phyloP scores from a whole-genome alignment of 1,140 invertebrate species.

The Lordiphosa collinella region DNA sequence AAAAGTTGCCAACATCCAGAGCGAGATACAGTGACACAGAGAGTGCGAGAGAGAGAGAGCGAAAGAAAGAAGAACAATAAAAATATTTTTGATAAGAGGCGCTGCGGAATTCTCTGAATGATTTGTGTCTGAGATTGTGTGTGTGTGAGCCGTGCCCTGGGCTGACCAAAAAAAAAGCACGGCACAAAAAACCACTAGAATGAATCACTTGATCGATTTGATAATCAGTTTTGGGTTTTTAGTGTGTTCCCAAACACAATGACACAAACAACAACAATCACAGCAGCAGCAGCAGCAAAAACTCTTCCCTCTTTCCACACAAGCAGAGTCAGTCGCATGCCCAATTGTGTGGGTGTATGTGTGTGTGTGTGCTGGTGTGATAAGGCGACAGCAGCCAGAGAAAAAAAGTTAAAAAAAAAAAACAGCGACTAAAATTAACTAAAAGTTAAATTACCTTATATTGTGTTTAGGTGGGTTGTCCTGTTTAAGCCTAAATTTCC shows the following conservation, averaged over 20 bases:
- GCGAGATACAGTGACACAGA: background rate
- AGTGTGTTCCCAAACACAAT: background rate
- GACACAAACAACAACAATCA: background rate
- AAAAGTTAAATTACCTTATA: no score
- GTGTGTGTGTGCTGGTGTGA: no score
- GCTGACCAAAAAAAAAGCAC: conserved; percentile 9
- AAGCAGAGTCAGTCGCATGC: background rate
- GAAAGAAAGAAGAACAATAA: conserved; percentile 1
- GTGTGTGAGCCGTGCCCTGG: conserved; percentile 14
- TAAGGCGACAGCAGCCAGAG: no score
- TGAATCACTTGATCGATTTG: conserved; percentile 49
- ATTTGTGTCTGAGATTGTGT: conserved; percentile 19
- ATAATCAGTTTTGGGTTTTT: conserved; percentile 10
- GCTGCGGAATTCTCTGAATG: conserved; percentile 28
- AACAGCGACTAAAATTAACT: no score
- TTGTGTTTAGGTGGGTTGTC: no score
- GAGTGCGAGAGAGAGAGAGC: conserved; percentile 1
- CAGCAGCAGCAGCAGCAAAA: background rate
- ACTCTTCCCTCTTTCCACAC: background rate
- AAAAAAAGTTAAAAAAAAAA: no score
- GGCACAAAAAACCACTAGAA: background rate
- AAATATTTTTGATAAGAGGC: conserved; percentile 27
- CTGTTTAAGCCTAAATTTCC: no score
- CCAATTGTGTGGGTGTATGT: background rate
- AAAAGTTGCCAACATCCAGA: conserved; percentile 9